Evolutionary conservation across 2,888 invertebrate genomes (phyloP).

Genomic region (Caenorhabditis japonica): DNA sequence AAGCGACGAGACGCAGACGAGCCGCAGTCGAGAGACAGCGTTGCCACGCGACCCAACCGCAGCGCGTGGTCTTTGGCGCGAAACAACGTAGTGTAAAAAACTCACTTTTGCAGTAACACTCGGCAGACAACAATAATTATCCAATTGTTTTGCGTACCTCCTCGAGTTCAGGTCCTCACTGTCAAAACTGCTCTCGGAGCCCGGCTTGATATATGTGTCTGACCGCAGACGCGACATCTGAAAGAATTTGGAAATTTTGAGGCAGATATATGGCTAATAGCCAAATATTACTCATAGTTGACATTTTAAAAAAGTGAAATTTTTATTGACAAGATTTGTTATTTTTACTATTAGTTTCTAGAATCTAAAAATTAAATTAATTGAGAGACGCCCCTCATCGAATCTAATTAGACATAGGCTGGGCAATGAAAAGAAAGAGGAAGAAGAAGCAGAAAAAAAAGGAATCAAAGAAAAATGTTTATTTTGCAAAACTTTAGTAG

Average conservation of each 20-base stretch:
- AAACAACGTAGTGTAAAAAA: neutral
- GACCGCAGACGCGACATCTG: constrained; percentile 56
- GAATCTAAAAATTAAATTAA: too few species aligned
- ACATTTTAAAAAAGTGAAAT: too few species aligned
- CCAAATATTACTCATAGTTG: too few species aligned
- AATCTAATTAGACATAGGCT: constrained; percentile 49
- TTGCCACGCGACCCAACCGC: too few species aligned
- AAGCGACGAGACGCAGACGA: too few species aligned
- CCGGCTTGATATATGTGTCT: constrained; percentile 55
- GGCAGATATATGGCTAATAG: too few species aligned
- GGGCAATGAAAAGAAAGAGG: constrained; percentile 15
- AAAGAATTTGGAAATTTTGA: constrained; percentile 14
- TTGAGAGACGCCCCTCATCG: constrained; percentile 35
- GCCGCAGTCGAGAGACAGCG: too few species aligned
- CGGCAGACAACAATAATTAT: constrained; percentile 40
- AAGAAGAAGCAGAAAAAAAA: neutral
- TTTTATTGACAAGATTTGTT: too few species aligned
- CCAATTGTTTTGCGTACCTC: constrained; percentile 40
- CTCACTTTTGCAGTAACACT: constrained; percentile 43
- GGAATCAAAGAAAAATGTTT: constrained; percentile 23
- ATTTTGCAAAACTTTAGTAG: constrained; percentile 39
- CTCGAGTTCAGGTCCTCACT: constrained; percentile 46
- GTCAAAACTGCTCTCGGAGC: constrained; percentile 57
- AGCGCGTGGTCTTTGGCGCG: too few species aligned
- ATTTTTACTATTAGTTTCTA: too few species aligned